Conservation (phyloP, 2,113 vertebrate genomes). For the Tetraodon nigroviridis region DNA sequence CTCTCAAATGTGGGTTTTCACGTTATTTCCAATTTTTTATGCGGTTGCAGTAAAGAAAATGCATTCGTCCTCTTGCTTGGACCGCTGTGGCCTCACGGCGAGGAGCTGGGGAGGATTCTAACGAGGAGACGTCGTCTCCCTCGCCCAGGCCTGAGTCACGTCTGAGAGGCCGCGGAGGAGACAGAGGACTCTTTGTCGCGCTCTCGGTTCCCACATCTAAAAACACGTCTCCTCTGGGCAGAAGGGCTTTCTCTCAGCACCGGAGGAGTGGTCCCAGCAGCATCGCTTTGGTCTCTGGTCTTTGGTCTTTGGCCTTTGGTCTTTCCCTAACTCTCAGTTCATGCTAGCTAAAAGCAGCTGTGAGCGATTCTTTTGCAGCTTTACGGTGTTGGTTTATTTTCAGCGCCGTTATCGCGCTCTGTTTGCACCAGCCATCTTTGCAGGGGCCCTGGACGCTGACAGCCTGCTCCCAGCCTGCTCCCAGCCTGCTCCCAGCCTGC, state of each 20-base stretch:
- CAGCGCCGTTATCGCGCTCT: background rate
- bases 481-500: no score
- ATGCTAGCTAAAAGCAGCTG: no score
- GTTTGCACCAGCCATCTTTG: background rate
- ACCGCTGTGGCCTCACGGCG: constrained; percentile 22
- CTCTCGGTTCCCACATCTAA: constrained; percentile 31
- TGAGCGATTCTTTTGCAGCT: no score
- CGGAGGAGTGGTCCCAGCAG: background rate
- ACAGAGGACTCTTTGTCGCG: constrained; percentile 59
- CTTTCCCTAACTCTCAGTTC: no score
- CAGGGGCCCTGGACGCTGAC: no score
- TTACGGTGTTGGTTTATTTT: background rate
- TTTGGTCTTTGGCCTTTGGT: no score
- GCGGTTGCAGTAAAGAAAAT: background rate
- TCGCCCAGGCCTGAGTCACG: constrained; percentile 59
- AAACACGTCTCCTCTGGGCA: constrained; percentile 35
- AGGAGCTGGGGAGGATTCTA: constrained; percentile 22
- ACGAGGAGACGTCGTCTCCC: constrained; percentile 44
- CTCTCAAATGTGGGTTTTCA: background rate
- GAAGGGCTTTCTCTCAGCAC: constrained; percentile 19
- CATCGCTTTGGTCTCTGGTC: background rate
- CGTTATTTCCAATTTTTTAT: no score
- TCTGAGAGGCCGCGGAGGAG: constrained; percentile 42
- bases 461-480: no score
- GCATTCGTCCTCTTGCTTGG: constrained; percentile 17